Base-by-base conservation (phyloP, 1,140 invertebrate genomes). In the Apis cerana region DNA sequence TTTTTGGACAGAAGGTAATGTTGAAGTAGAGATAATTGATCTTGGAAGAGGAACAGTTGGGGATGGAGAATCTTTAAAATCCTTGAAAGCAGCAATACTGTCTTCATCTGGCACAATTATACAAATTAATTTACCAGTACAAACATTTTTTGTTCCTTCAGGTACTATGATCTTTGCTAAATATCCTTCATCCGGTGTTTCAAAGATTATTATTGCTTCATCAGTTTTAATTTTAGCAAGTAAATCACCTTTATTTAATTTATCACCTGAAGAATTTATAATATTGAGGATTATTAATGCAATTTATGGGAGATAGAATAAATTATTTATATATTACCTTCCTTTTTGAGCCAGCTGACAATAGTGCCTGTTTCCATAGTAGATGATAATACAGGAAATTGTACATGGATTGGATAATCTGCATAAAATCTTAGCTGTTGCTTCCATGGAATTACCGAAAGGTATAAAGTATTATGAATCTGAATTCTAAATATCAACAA, bases 151-250 rank as follows among this genome's bases (percentile, higher is more conserved):
- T 1, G 96, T 95, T 82, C 98, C 97, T 12, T 97, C 97, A 10
- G 96, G 95, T 78, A 97, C 94, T 11, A 99, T 83, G 89, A 99
- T 99, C 93, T 99, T 99, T 9, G 99, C 99, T 75, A 99, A 93
- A 92, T 98, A 99, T 43, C 99, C 99, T 94, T 99, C 99, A 92
- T 99, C 99, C 0, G 98, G 98, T 11, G 99, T 99, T 94, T 99
- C 99, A 94, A 99, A 99, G 2, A 98, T 99, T 99, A 99, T 99
- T 0, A 99, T 99, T 0, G 99, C 99, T 95, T 99, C 99, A 91
- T 99, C 99, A 9, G 99, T 99, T 95, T 99, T 99, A 92, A 99
- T 99, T 95, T 99, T 99, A 84, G 99, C 99, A 62, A 99, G 94
- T 10, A 99, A 93, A 92, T 99, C 99, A 89, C 97, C 97, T 92